These are phyloP conservation scores for cattle (Bos taurus) DNA, from an alignment of 2,113 vertebrate genomes.

Conservation along the genomic window ARS-UCD2.0 NC_037337.1:85962501-85963000, in stretches of 20 bases:
- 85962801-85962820: background rate
- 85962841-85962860: background rate
- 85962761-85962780: background rate
- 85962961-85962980: background rate
- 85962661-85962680: background rate
- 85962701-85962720: background rate
- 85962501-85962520: background rate
- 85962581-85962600: background rate
- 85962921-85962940: background rate
- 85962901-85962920: background rate
- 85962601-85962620: background rate
- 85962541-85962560: background rate
- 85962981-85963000: background rate
- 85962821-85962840: background rate
- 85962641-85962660: background rate
- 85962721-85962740: background rate
- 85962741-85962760: background rate
- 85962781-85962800: background rate
- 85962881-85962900: background rate
- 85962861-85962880: conserved; percentile 50
- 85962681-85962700: background rate
- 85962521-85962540: background rate
- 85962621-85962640: background rate
- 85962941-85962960: background rate
- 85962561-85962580: background rate